phyloP scores from a whole-genome alignment of 1,140 invertebrate genomes.

The Coelopa frigida region DNA sequence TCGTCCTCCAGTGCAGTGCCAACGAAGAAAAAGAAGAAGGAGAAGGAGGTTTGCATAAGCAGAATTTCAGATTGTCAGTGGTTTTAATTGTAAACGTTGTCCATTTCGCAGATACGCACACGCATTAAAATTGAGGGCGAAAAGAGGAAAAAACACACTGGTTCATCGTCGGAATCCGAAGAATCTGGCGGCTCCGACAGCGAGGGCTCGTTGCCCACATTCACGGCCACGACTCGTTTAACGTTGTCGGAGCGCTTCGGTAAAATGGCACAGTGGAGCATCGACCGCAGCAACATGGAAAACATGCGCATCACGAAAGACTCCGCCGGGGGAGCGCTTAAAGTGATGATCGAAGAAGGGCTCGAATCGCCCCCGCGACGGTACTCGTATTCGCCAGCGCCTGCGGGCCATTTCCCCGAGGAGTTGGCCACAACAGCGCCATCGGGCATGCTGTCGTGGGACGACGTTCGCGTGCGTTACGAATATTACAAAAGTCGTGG shows the following conservation, averaged over 20 bases:
- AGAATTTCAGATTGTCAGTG: background rate
- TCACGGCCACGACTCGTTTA: constrained; percentile 48
- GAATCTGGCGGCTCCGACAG: constrained; percentile 39
- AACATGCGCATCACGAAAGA: constrained; percentile 79
- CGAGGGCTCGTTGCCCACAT: constrained; percentile 37
- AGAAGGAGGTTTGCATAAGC: constrained; percentile 20
- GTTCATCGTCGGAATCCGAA: constrained; percentile 41
- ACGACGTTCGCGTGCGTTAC: constrained; percentile 74
- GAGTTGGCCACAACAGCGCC: constrained; percentile 61
- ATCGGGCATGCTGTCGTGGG: constrained; percentile 70
- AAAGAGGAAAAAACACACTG: constrained; percentile 39
- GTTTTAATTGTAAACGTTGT: too few species aligned
- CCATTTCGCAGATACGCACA: constrained; percentile 31
- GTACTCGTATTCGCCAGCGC: constrained; percentile 59
- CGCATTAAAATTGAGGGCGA: constrained; percentile 45
- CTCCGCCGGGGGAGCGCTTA: constrained; percentile 55
- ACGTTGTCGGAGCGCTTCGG: constrained; percentile 76
- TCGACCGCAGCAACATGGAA: constrained; percentile 65
- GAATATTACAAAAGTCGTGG: constrained; percentile 75
- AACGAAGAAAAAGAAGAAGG: constrained; percentile 36
- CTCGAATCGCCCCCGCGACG: constrained; percentile 44
- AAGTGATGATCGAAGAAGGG: constrained; percentile 64
- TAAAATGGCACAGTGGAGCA: constrained; percentile 82
- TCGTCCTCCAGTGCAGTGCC: constrained; percentile 18
- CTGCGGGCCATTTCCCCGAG: constrained; percentile 68